Percentiles rank a stretch among this genome's conserved stretches.
These are phyloP conservation scores for Erebia ligea DNA, from an alignment of 2,888 invertebrate genomes.

Conservation along the genomic window DNA sequence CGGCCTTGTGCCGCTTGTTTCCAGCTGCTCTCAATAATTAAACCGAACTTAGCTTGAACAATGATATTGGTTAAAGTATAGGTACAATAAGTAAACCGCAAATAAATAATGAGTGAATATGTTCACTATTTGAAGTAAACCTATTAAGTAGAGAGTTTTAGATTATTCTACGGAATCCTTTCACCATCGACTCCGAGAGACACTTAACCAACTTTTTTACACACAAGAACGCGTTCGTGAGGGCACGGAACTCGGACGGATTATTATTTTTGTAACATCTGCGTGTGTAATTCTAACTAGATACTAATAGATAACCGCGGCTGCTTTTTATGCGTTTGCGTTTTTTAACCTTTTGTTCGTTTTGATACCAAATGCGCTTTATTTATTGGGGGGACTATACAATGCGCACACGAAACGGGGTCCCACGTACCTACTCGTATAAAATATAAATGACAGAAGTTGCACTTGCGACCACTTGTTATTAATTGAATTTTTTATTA, in stretches of 20 bases:
- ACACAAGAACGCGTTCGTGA: constrained; percentile 39
- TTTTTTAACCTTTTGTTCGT: constrained; percentile 76
- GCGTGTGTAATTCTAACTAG: constrained; percentile 78
- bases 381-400: constrained; percentile 68
- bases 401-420: constrained; percentile 47
- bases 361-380: constrained; percentile 74
- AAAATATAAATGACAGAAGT: constrained; percentile 70
- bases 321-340: constrained; percentile 76
- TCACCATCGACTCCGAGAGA: background rate
- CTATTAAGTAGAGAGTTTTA: background rate
- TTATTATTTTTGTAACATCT: constrained; percentile 80
- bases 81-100: no score
- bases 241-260: constrained; percentile 52
- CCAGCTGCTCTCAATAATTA: no score
- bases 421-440: no score
- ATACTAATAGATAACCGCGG: constrained; percentile 82
- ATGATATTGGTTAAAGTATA: no score
- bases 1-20: no score
- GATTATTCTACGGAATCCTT: constrained; percentile 1
- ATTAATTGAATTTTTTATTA: constrained; percentile 69
- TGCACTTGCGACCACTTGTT: constrained; percentile 78
- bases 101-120: no score
- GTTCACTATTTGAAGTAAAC: no score
- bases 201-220: constrained; percentile 33
- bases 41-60: no score